Evolutionary conservation across 2,113 vertebrate species (phyloP).

Genomic region (Tychaedon coryphoeus): DNA sequence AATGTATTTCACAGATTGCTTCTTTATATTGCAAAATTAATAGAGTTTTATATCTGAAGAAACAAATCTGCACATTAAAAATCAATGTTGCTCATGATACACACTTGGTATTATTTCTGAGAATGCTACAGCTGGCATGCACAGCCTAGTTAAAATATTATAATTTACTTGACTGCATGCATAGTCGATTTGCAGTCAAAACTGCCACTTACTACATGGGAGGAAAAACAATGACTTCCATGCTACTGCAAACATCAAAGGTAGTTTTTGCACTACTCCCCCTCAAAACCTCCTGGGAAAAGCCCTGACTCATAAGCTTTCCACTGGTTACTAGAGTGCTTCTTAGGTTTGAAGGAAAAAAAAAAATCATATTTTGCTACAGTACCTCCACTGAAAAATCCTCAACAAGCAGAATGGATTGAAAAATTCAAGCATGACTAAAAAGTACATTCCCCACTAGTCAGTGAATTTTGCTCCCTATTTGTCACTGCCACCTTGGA

Average conservation of each 20-base stretch:
- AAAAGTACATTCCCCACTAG: constrained; percentile 96
- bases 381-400: constrained; percentile 74
- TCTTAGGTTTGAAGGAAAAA: constrained; percentile 22
- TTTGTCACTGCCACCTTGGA: constrained; percentile 99
- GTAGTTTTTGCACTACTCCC: constrained; percentile 66
- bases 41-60: constrained; percentile 72
- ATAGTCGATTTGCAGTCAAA: constrained; percentile 72
- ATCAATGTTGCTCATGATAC: constrained; percentile 72
- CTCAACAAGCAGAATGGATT: constrained; percentile 90
- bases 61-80: constrained; percentile 74
- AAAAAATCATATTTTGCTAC: constrained; percentile 60
- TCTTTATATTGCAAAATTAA: constrained; percentile 72
- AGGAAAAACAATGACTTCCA: constrained; percentile 71
- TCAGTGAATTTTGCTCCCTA: constrained; percentile 95
- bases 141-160: constrained; percentile 73
- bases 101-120: constrained; percentile 72
- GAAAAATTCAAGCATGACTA: constrained; percentile 96
- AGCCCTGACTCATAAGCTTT: constrained; percentile 69
- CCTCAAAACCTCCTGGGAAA: constrained; percentile 71
- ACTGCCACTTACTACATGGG: constrained; percentile 65
- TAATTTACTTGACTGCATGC: constrained; percentile 71
- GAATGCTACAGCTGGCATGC: constrained; percentile 69
- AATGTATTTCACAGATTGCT: constrained; percentile 68
- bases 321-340: constrained; percentile 65
- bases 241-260: constrained; percentile 71